These are phyloP conservation scores for Tachystola acroxantha DNA, from an alignment of 2,888 invertebrate genomes.

Conservation along the genomic window DNA sequence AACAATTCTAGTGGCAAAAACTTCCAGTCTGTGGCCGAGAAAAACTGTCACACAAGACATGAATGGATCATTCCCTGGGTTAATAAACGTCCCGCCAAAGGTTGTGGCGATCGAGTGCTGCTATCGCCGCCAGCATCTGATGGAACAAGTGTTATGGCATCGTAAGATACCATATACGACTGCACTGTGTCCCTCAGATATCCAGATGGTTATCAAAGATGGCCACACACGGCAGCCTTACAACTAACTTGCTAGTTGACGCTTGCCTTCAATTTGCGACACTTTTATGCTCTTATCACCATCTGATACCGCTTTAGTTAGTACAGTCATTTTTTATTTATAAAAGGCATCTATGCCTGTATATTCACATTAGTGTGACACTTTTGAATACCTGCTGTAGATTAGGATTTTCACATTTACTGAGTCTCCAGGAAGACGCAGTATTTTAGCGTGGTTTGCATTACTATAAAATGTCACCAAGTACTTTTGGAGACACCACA, in stretches of 20 bases:
- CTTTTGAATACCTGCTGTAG: no score
- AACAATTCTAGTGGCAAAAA: slow-evolving; percentile 6
- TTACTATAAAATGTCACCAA: no score
- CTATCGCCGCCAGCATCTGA: slow-evolving; percentile 58
- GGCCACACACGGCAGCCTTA: slow-evolving; percentile 54
- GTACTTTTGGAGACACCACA: no score
- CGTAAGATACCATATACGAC: slow-evolving; percentile 58
- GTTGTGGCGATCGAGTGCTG: slow-evolving; percentile 32
- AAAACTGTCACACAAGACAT: slow-evolving; percentile 20
- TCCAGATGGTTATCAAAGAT: slow-evolving; percentile 52
- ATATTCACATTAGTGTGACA: no score
- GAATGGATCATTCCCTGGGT: slow-evolving; percentile 43
- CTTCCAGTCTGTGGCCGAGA: slow-evolving; percentile 2
- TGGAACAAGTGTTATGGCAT: slow-evolving; percentile 69
- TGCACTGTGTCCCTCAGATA: slow-evolving; percentile 46
- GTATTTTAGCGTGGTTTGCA: no score
- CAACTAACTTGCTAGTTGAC: slow-evolving; percentile 45
- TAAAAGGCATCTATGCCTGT: no score
- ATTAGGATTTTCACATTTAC: no score
- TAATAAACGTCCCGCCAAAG: slow-evolving; percentile 49
- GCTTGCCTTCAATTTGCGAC: slow-evolving; percentile 56
- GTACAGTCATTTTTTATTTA: no score
- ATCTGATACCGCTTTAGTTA: slow-evolving; percentile 45
- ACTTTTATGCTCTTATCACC: slow-evolving; percentile 56
- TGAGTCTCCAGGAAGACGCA: no score